Conservation (phyloP, 2,113 vertebrate species). For the Sigmodon hispidus region DNA sequence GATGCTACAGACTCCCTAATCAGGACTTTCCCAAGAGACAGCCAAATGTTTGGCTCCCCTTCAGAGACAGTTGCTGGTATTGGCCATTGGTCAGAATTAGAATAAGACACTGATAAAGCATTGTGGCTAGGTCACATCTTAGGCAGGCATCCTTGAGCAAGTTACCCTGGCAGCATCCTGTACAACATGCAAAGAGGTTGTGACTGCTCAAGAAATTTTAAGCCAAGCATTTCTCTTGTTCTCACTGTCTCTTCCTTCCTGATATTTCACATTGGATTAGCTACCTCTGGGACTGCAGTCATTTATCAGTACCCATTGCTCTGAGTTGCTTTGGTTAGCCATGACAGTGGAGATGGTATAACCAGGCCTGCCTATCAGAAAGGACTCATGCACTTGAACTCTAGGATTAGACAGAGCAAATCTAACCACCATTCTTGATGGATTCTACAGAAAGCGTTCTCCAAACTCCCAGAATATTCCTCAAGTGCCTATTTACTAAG, state of each 20-base stretch:
- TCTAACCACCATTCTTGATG: background rate
- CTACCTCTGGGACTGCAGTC: background rate
- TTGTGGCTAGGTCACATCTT: background rate
- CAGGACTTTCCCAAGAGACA: background rate
- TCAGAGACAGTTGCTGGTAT: background rate
- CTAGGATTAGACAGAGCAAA: background rate
- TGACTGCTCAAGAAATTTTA: background rate
- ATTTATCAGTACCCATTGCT: accelerated
- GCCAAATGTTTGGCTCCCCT: background rate
- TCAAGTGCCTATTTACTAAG: background rate
- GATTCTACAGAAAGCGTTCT: background rate
- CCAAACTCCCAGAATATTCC: background rate
- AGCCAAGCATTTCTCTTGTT: background rate
- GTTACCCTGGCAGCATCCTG: background rate
- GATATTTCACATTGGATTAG: background rate
- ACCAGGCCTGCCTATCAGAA: background rate
- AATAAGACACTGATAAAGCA: background rate
- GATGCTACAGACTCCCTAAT: background rate
- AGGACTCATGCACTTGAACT: background rate
- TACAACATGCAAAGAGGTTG: background rate
- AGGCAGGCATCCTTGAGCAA: background rate
- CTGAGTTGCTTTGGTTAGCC: background rate
- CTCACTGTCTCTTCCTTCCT: background rate
- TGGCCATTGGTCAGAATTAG: background rate
- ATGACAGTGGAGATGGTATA: background rate